These are phyloP conservation scores for Acanthochromis polyacanthus DNA, from an alignment of 2,113 vertebrate species.

Conservation along the genomic window DNA sequence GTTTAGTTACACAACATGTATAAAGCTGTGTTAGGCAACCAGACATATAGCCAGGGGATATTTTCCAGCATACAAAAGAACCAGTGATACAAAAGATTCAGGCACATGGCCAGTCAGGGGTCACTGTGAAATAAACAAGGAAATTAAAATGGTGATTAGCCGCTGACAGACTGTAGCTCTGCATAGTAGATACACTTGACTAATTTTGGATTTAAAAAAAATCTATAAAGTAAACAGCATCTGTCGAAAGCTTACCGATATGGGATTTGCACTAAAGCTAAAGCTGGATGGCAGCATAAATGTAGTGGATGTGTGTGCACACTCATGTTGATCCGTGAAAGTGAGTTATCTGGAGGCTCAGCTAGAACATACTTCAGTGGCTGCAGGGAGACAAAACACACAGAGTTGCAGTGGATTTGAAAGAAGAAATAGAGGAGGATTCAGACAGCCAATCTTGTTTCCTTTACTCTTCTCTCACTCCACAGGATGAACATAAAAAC, in stretches of 20 bases:
- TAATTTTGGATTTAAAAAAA: slow-evolving; percentile 48
- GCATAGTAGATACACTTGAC: slow-evolving; percentile 25
- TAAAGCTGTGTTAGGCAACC: slow-evolving; percentile 13
- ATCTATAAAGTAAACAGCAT: slow-evolving; percentile 45
- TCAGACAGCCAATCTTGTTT: slow-evolving; percentile 5
- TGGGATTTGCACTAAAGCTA: slow-evolving; percentile 33
- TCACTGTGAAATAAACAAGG: slow-evolving; percentile 31
- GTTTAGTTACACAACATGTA: slow-evolving; percentile 57
- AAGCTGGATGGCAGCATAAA: slow-evolving; percentile 25
- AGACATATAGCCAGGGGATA: slow-evolving; percentile 38
- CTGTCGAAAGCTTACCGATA: slow-evolving; percentile 23
- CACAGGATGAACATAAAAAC: slow-evolving; percentile 17
- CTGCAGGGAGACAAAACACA: slow-evolving; percentile 34
- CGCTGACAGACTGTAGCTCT: slow-evolving; percentile 6
- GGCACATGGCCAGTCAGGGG: slow-evolving; percentile 11
- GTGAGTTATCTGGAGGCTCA: slow-evolving; percentile 38
- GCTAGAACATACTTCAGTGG: slow-evolving; percentile 16
- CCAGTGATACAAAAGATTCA: not conserved
- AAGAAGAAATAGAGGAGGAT: slow-evolving; percentile 41
- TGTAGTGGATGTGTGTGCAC: slow-evolving; percentile 7
- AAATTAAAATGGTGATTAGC: slow-evolving; percentile 11
- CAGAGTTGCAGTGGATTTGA: slow-evolving; percentile 32
- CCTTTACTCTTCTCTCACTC: not conserved
- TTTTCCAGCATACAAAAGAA: slow-evolving; percentile 43
- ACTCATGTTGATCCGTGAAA: slow-evolving; percentile 25